Evolutionary conservation across 2,888 invertebrate genomes (phyloP).

Genomic region (Neria commutata): DNA sequence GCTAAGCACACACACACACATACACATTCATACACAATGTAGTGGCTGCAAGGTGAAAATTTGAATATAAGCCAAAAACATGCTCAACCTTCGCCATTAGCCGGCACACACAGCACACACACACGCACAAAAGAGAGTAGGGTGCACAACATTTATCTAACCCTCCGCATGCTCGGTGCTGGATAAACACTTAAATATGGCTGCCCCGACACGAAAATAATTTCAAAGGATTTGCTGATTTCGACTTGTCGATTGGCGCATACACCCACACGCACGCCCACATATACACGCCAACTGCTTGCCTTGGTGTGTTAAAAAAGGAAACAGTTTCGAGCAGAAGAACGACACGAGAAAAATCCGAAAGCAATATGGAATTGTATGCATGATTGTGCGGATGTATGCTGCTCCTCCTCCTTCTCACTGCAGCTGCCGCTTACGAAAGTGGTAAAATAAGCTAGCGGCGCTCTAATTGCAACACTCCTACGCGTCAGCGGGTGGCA

Average conservation of each 20-base stretch:
- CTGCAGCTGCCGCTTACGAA: no score
- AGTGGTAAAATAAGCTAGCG: no score
- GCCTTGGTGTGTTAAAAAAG: neutral
- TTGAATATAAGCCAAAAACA: neutral
- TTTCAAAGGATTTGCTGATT: slow-evolving; percentile 9
- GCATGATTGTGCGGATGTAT: no score
- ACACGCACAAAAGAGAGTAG: neutral
- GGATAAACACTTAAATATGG: slow-evolving; percentile 4
- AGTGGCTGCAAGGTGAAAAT: neutral
- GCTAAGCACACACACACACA: neutral
- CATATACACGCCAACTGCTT: neutral
- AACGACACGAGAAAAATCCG: neutral
- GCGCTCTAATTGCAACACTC: no score
- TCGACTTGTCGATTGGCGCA: slow-evolving; percentile 10
- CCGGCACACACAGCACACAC: neutral
- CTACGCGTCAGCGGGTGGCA: no score
- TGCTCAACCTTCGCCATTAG: neutral
- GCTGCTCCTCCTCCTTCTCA: no score
- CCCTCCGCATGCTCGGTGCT: no score
- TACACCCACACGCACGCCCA: neutral
- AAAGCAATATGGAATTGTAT: neutral
- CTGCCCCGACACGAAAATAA: slow-evolving; percentile 3
- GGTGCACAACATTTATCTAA: neutral
- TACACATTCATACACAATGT: neutral
- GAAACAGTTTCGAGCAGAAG: neutral